Base-by-base conservation (phyloP, 1,140 invertebrate species). In the Triops cancriformis region DNA sequence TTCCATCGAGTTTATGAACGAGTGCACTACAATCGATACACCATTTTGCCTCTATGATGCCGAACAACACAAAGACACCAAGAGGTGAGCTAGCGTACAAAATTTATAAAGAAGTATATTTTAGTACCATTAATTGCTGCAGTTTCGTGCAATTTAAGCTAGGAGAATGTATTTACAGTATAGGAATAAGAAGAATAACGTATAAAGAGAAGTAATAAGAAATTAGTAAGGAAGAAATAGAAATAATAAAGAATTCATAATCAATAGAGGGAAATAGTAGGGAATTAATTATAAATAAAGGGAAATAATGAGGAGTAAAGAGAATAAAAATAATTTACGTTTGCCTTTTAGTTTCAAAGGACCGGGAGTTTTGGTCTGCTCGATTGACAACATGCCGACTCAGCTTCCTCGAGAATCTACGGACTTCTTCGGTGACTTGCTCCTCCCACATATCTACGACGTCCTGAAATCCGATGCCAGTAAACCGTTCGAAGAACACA, bases 311-410 rank as follows among this genome's bases (percentile, higher is more conserved):
- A n/a, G n/a, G n/a, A n/a, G n/a, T n/a, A n/a, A n/a, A n/a, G n/a
- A n/a, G n/a, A n/a, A n/a, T 78, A 2, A 43, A 31, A 72, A 51
- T 31, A 28, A 14, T 72, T 43, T 81, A 72, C 7, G 23, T n/a
- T 72, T 73, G 42, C 9, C 28, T 77, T 64, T n/a, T 82, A 92
- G 93, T 85, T 98, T 98, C 84, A 95, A 94, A 85, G 97, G 97
- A 3, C 92, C 94, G 0, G 98, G 98, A 26, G 96, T 99, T 2
- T 85, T 99, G 73, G 96, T 99, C 1, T 99, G 98, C 84, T 98
- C 95, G 5, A 99, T 99, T 79, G 98, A 99, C 85, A 99, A 99
- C 84, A 99, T 99, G 98, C 98, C 98, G 1, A 99, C 98, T 0
- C 98, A 99, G 84, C 86, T 99, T 64, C 98, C 98, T 0, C 88